phyloP scores from a whole-genome alignment of 2,113 vertebrate species.

The Mus pahari region DNA sequence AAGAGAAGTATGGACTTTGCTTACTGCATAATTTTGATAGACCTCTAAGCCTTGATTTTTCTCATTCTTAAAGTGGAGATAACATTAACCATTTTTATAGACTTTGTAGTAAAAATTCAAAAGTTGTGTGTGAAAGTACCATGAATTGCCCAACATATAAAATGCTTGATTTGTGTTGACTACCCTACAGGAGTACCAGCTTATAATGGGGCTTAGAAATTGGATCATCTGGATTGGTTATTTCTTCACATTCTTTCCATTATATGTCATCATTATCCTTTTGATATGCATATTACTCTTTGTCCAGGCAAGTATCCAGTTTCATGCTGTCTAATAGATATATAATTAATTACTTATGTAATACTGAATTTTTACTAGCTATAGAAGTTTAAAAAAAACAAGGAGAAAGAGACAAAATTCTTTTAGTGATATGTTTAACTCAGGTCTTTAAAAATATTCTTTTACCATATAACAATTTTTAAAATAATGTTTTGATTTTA shows the following conservation, averaged over 20 bases:
- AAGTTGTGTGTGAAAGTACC: background rate
- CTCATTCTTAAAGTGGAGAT: background rate
- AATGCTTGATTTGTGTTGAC: slow-evolving; percentile 53
- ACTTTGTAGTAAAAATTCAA: background rate
- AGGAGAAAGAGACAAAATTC: slow-evolving; percentile 23
- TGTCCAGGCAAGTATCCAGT: slow-evolving; percentile 88
- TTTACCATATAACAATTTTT: background rate
- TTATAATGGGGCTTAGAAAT: slow-evolving; percentile 97
- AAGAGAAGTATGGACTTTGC: background rate
- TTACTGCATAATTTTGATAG: background rate
- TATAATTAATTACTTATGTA: background rate
- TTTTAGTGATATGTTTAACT: slow-evolving; percentile 38
- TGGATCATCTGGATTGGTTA: slow-evolving; percentile 96
- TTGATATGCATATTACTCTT: slow-evolving; percentile 94
- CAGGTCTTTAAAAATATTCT: slow-evolving; percentile 30
- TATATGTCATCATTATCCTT: slow-evolving; percentile 92
- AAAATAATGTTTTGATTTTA: slow-evolving; percentile 30
- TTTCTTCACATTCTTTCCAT: slow-evolving; percentile 96
- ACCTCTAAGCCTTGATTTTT: background rate
- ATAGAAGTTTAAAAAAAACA: slow-evolving; percentile 34
- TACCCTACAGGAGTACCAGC: slow-evolving; percentile 95
- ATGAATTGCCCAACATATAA: background rate
- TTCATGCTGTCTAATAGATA: background rate
- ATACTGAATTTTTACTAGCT: background rate
- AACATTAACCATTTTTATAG: background rate